Evolutionary conservation across 2,888 invertebrate genomes (phyloP).

Genomic region (Limnephilus auricula): DNA sequence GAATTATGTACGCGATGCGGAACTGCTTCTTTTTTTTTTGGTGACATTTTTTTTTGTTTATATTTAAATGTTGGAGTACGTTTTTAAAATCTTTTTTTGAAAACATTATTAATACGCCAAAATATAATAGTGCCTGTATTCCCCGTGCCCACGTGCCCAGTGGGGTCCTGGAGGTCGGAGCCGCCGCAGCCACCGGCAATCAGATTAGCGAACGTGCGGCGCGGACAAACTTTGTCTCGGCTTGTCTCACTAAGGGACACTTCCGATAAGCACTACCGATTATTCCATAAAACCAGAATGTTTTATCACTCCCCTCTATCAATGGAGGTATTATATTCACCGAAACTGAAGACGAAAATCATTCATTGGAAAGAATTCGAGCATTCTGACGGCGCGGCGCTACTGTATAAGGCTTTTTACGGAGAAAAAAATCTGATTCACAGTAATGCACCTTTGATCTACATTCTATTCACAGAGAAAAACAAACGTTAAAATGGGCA

Average conservation of each 20-base stretch:
- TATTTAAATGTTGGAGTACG: no score
- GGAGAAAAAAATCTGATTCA: neutral
- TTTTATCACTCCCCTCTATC: neutral
- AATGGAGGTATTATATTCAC: neutral
- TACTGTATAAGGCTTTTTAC: neutral
- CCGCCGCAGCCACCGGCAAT: conserved; percentile 33
- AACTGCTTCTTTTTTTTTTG: no score
- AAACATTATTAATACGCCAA: neutral
- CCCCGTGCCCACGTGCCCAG: neutral
- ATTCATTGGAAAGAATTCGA: neutral
- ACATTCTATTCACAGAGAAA: no score
- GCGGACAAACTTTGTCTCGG: conserved; percentile 34
- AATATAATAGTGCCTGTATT: neutral
- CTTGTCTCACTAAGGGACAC: conserved; percentile 22
- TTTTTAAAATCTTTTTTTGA: neutral
- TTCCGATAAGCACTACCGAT: conserved; percentile 41
- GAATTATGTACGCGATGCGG: no score
- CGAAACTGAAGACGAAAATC: neutral
- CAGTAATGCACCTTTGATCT: neutral
- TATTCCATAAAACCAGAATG: conserved; percentile 13
- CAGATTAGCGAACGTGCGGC: conserved; percentile 55
- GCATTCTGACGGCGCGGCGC: neutral
- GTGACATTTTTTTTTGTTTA: no score
- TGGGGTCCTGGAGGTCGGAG: neutral
- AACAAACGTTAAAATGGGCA: neutral